Base-by-base conservation (phyloP, 2,113 vertebrate species). In the Nicator chloris region DNA sequence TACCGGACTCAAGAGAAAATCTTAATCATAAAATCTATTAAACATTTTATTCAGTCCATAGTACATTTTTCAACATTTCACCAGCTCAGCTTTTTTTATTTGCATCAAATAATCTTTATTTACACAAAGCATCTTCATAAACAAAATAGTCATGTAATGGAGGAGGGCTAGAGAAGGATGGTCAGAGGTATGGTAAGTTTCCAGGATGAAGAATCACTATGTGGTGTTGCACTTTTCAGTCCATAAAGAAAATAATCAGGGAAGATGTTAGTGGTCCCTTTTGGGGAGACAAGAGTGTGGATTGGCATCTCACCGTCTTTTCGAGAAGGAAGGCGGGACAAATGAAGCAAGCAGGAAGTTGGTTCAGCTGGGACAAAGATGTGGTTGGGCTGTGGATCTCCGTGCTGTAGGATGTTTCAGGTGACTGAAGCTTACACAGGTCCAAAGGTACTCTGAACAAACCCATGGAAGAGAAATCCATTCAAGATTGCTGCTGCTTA, bases 21-120 rank as follows among this genome's bases (percentile, higher is more conserved):
- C 53, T 70, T 75, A 51, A 64, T 90, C 31, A 86, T 54, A 87
- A 88, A 95, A 70, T 84, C 71, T 94, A 79, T 88, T 91, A 59
- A 59, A 50, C 40, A 60, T 77, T 82, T 89, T 86, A 33, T 64
- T 82, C 68, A 88, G 13, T 56, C 24, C 15, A 28, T 26, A 33
- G 81, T 39, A 65, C 59, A 50, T 78, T 93, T 94, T 92, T 81
- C 73, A 87, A 23, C 16, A 27, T 53, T 53, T 35, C 75, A 86
- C 30, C 54, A 77, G 28, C 28, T 80, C 66, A 30, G 16, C 8
- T 2, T 37, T 82, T 92, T 68, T 3, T 37, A 39, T 51, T 76
- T 80, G 26, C 26, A 39, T 69, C 66, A 76, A 81, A 71, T 47
- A 63, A 8, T 40, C 15, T 79, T 85, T 68, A n/a, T 64, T 82